Percentiles rank a stretch among this genome's conserved stretches.
phyloP scores from a whole-genome alignment of 2,888 invertebrate genomes.

The Troides helena region DNA sequence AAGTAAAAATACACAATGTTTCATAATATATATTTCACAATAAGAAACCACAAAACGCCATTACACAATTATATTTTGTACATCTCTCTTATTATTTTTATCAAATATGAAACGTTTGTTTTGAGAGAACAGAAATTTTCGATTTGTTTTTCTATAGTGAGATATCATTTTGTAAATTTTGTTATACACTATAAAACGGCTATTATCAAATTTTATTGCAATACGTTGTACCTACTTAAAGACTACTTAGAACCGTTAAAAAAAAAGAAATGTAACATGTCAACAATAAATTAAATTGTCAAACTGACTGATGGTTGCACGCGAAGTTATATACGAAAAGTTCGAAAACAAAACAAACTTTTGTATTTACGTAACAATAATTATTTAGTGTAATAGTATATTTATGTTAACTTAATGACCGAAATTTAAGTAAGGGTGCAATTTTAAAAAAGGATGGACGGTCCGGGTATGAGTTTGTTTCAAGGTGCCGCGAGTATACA shows the following conservation, averaged over 20 bases:
- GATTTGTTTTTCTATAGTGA: not conserved
- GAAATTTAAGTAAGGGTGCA: not conserved
- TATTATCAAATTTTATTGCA: no score
- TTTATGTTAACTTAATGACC: constrained; percentile 1
- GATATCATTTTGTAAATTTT: not conserved
- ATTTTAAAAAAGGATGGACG: constrained; percentile 68
- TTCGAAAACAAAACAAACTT: constrained; percentile 26
- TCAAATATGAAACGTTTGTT: not conserved
- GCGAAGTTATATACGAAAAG: constrained; percentile 12
- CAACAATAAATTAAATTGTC: constrained; percentile 14
- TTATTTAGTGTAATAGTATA: constrained; percentile 6
- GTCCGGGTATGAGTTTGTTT: constrained; percentile 85
- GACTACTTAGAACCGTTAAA: not conserved
- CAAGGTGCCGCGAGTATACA: constrained; percentile 84
- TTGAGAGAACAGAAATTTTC: no score
- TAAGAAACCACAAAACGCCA: no score
- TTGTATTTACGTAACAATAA: constrained; percentile 2
- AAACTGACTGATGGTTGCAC: constrained; percentile 12
- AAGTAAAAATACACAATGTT: not conserved
- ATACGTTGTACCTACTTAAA: not conserved
- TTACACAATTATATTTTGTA: no score
- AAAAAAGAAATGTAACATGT: constrained; percentile 1
- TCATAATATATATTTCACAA: no score
- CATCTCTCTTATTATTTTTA: no score
- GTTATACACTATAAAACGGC: not conserved